phyloP scores from a whole-genome alignment of 2,888 invertebrate genomes.

The Drosophila pseudotalamancana region DNA sequence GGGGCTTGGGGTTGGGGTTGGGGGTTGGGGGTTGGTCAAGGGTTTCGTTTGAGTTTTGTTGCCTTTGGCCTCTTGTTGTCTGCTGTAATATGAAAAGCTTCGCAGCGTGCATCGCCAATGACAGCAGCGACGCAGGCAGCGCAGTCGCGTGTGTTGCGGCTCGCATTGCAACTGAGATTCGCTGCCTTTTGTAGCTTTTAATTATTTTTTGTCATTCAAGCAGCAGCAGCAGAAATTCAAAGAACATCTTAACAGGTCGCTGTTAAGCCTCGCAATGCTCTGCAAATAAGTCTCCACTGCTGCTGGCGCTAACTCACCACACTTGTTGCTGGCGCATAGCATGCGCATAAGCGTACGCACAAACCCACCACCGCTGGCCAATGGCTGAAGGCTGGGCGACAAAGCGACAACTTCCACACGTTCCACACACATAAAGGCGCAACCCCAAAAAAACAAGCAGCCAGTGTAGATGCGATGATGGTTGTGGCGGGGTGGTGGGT shows the following conservation, averaged over 20 bases:
- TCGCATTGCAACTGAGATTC: constrained; percentile 51
- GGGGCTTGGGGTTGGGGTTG: constrained; percentile 2
- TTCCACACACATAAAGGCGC: constrained; percentile 35
- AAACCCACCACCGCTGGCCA: constrained; percentile 65
- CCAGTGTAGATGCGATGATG: not conserved
- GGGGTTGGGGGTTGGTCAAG: constrained; percentile 11
- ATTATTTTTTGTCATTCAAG: constrained; percentile 65
- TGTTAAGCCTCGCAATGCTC: constrained; percentile 18
- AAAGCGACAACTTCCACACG: constrained; percentile 71
- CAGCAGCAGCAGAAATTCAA: not conserved
- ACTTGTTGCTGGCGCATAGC: constrained; percentile 60
- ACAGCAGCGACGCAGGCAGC: constrained; percentile 34
- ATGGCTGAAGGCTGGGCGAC: constrained; percentile 66
- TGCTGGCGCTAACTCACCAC: constrained; percentile 44
- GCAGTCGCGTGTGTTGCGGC: constrained; percentile 24
- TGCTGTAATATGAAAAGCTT: constrained; percentile 64
- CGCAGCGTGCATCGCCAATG: constrained; percentile 38
- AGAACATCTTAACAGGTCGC: not conserved
- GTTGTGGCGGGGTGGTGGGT: constrained; percentile 7
- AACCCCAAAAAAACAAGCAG: constrained; percentile 29
- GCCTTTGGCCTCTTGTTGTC: constrained; percentile 65
- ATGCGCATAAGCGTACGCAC: constrained; percentile 53
- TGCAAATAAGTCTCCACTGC: constrained; percentile 48
- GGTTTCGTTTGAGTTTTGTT: constrained; percentile 22
- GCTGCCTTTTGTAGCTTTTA: constrained; percentile 46